Conservation (phyloP, 2,797 vertebrate genomes). For the Peromyscus nudipes region DNA sequence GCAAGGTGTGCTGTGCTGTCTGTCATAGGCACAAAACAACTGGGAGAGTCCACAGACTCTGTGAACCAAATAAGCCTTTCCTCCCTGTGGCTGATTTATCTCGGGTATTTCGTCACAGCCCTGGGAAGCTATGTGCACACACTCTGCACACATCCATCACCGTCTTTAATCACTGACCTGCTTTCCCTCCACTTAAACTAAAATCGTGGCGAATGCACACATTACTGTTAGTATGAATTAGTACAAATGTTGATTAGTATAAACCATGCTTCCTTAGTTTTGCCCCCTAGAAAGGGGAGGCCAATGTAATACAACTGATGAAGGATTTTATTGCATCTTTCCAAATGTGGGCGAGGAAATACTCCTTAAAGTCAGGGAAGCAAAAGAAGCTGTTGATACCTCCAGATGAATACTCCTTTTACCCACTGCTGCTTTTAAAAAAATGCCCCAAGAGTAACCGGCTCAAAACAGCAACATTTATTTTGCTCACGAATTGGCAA, state of each 20-base stretch:
- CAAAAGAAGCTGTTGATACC: conserved; percentile 34
- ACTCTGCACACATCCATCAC: neutral
- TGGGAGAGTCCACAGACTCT: neutral
- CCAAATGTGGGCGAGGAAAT: neutral
- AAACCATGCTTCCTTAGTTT: neutral
- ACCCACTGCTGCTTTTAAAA: conserved; percentile 36
- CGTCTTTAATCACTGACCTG: neutral
- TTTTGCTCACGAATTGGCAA: conserved; percentile 57
- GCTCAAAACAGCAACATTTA: conserved; percentile 48
- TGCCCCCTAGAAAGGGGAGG: neutral
- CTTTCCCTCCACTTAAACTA: neutral
- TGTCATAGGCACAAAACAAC: neutral
- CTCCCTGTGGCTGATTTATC: neutral
- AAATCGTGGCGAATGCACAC: neutral
- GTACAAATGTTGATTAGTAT: neutral
- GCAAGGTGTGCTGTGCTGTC: neutral
- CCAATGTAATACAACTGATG: neutral
- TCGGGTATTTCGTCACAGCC: neutral
- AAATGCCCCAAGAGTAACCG: conserved; percentile 5
- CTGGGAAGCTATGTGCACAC: neutral
- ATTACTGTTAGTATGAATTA: neutral
- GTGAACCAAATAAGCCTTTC: neutral
- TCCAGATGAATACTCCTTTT: neutral
- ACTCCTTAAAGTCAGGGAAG: neutral
- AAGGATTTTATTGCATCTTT: neutral